Evolutionary conservation across 1,140 invertebrate species (phyloP), one percentile per base, ranked within the genome.

Genomic region (Scaptomyza pallida): DNA sequence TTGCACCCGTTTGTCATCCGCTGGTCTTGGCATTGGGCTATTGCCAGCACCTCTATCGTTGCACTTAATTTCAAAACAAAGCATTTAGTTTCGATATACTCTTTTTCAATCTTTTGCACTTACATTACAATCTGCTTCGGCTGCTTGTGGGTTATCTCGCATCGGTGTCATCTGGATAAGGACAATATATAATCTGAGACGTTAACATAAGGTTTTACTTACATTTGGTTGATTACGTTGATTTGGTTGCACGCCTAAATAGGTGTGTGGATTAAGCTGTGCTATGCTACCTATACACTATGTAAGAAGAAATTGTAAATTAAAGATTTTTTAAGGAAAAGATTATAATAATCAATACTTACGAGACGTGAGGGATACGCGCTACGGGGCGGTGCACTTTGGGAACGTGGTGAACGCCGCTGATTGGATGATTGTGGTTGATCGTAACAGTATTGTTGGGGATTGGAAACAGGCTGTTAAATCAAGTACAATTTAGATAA

Each of bases 311-410:
- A 4, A 61, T 13, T 5, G 1, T 2, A 4, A 37, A 26, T 17
- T n/a, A n/a, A 2, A 6, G 5, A 56, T 40, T 9, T 5, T 0
- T 16, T 2, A 8, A 6, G 2, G 9, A 12, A 15, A 15, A 16
- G 1, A 16, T 43, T 47, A 35, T 13, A 13, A 56, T 43, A 26
- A 10, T n/a, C 13, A 9, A 26, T 26, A 37, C 69, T 60, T 10
- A 72, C 69, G 19, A 48, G 54, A 35, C 59, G 54, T 6, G 1
- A 40, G 30, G 15, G 37, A 57, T 23, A 33, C 21, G 0, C 69
- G 54, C 5, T 13, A 26, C 1, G 37, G n/a, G 48, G 8, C 8
- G 69, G 69, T 2, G 55, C 69, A 23, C 69, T 72, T 1, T 5
- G 4, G 1, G 68, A 72, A 13, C 67, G 35, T 12, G 5, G 10